Evolutionary conservation across 1,140 invertebrate species (phyloP).

Genomic region (Platyscapa corneri): DNA sequence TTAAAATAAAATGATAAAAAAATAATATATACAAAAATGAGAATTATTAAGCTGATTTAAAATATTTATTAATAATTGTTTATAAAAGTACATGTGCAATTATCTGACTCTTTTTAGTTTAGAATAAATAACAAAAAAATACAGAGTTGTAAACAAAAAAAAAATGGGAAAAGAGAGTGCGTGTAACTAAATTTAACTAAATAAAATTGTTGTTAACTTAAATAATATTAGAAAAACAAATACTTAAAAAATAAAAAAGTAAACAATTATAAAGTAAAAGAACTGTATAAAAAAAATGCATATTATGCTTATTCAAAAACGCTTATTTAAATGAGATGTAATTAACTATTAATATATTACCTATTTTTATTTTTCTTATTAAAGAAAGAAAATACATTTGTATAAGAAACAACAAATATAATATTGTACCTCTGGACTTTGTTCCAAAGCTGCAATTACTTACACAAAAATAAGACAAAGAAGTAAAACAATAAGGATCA

Average conservation of each 20-base stretch:
- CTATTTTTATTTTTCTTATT: background rate
- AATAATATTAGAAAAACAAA: constrained; percentile 35
- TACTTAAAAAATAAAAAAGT: constrained; percentile 31
- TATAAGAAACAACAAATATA: constrained; percentile 36
- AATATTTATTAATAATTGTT: constrained; percentile 28
- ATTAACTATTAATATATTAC: background rate
- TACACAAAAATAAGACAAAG: constrained; percentile 7
- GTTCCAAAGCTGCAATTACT: constrained; percentile 53
- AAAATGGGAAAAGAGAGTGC: constrained; percentile 14
- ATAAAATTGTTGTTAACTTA: too few relatives aligned
- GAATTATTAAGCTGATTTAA: constrained; percentile 19
- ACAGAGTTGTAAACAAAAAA: background rate
- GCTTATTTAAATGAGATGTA: background rate
- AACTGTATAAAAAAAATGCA: constrained; percentile 10
- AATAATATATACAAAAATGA: background rate
- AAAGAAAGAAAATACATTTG: background rate
- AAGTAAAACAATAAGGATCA: constrained; percentile 36
- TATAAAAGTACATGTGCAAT: constrained; percentile 25
- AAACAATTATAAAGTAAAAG: constrained; percentile 27
- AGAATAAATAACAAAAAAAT: constrained; percentile 26
- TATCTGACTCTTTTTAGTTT: constrained; percentile 35
- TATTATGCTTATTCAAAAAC: constrained; percentile 5
- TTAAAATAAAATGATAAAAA: background rate
- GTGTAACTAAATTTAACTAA: constrained; percentile 17
- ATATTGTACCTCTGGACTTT: constrained; percentile 56